Percentiles rank a stretch among this genome's conserved stretches.
phyloP scores from a whole-genome alignment of 2,888 invertebrate genomes.

The Hymenopus coronatus region DNA sequence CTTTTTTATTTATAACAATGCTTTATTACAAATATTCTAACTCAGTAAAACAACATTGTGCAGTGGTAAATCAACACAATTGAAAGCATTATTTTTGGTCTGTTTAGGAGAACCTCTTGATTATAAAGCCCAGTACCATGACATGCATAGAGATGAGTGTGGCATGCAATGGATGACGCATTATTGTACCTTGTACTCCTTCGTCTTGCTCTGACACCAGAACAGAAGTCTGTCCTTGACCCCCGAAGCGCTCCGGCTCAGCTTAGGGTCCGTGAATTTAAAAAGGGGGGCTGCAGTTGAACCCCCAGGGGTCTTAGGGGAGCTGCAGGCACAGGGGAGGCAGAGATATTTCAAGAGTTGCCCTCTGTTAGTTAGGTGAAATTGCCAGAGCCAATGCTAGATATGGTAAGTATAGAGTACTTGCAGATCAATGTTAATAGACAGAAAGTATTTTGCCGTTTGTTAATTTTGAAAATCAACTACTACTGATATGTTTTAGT shows the following conservation, averaged over 20 bases:
- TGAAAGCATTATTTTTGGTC: background rate
- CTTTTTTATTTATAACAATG: too few relatives aligned
- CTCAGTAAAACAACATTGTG: too few relatives aligned
- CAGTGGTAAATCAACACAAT: too few relatives aligned
- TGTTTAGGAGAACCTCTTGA: background rate
- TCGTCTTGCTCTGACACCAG: slow-evolving; percentile 97
- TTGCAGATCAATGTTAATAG: background rate
- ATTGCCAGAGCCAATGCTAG: slow-evolving; percentile 10
- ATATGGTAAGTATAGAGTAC: background rate
- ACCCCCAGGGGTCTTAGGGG: slow-evolving; percentile 67
- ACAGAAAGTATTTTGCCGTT: background rate
- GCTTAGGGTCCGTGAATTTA: slow-evolving; percentile 88
- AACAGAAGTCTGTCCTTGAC: slow-evolving; percentile 95
- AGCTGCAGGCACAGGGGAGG: slow-evolving; percentile 53
- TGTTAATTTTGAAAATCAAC: background rate
- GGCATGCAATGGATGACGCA: background rate
- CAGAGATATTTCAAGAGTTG: slow-evolving; percentile 31
- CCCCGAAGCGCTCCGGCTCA: slow-evolving; percentile 88
- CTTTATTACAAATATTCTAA: too few relatives aligned
- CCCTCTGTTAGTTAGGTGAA: slow-evolving; percentile 30
- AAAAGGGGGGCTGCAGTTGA: slow-evolving; percentile 70
- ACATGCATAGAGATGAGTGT: background rate
- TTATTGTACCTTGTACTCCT: slow-evolving; percentile 87
- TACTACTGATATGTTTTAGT: background rate
- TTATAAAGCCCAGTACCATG: background rate